phyloP scores from a whole-genome alignment of 1,140 invertebrate genomes.

The Trachymyrmex septentrionalis region DNA sequence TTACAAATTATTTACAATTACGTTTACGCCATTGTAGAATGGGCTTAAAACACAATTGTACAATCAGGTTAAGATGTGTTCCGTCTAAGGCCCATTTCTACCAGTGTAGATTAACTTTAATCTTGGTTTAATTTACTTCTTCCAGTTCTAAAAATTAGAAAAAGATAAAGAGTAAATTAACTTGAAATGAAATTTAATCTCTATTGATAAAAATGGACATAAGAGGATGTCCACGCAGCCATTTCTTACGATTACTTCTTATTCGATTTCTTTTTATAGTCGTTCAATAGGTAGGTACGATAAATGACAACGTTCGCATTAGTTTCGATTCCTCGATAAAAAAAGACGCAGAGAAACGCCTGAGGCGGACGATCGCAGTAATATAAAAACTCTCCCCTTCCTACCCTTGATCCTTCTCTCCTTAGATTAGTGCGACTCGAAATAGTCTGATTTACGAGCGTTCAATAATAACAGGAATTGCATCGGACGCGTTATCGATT shows the following conservation, averaged over 20 bases:
- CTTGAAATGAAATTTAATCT: too few species aligned
- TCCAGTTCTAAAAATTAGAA: too few species aligned
- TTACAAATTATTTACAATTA: too few species aligned
- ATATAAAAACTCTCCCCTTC: neutral
- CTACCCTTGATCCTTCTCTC: neutral
- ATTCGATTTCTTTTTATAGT: conserved; percentile 23
- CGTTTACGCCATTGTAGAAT: too few species aligned
- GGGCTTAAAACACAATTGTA: conserved; percentile 14
- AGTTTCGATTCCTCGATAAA: neutral
- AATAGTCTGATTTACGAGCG: conserved; percentile 20
- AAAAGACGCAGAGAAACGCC: neutral
- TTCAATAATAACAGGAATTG: conserved; percentile 5
- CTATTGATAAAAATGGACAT: too few species aligned
- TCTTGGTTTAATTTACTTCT: too few species aligned
- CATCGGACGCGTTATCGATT: conserved; percentile 18
- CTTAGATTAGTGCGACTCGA: conserved; percentile 9
- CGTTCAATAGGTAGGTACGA: neutral
- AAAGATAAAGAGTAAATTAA: too few species aligned
- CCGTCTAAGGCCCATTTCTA: neutral
- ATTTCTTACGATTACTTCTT: conserved; percentile 30
- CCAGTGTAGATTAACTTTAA: too few species aligned
- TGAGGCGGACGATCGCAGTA: neutral
- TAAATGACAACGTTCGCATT: conserved; percentile 21
- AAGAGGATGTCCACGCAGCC: conserved; percentile 5
- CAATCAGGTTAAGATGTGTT: neutral